Conservation (phyloP, 1,140 invertebrate genomes). For the Drosophila pallidifrons region DNA sequence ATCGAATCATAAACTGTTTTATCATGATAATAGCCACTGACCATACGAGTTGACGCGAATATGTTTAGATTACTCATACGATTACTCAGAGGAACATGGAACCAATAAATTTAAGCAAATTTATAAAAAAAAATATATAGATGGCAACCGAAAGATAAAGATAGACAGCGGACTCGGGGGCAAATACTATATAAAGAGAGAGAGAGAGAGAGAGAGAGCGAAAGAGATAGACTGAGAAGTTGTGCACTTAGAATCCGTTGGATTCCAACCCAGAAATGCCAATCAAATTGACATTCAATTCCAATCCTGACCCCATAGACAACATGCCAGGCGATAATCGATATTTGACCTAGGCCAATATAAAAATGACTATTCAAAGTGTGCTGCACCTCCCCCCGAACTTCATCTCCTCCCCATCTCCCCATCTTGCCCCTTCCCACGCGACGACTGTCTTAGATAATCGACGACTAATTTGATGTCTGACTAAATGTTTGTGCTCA, state of each 20-base stretch:
- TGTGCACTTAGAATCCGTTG: constrained; percentile 22
- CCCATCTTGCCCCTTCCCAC: background rate
- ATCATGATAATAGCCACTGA: constrained; percentile 41
- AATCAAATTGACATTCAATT: constrained; percentile 82
- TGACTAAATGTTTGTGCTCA: constrained; percentile 61
- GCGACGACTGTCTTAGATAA: constrained; percentile 49
- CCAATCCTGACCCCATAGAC: constrained; percentile 66
- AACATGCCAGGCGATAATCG: constrained; percentile 62
- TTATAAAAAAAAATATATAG: background rate
- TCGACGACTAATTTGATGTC: constrained; percentile 80
- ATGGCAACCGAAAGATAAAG: background rate
- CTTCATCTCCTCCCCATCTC: background rate
- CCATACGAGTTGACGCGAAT: constrained; percentile 21
- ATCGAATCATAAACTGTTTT: constrained; percentile 43
- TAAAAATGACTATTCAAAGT: constrained; percentile 39
- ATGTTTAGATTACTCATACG: constrained; percentile 33
- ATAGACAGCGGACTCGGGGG: too few species aligned
- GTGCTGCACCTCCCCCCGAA: constrained; percentile 4
- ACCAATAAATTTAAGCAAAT: constrained; percentile 34
- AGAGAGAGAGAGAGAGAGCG: too few species aligned
- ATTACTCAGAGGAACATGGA: constrained; percentile 23
- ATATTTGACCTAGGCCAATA: constrained; percentile 84
- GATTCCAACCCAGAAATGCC: constrained; percentile 62
- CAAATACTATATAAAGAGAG: background rate
- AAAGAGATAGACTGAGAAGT: background rate